Evolutionary conservation across 2,113 vertebrate species (phyloP), one percentile per base, ranked within the genome.

Genomic region (Sinosuthora webbiana): DNA sequence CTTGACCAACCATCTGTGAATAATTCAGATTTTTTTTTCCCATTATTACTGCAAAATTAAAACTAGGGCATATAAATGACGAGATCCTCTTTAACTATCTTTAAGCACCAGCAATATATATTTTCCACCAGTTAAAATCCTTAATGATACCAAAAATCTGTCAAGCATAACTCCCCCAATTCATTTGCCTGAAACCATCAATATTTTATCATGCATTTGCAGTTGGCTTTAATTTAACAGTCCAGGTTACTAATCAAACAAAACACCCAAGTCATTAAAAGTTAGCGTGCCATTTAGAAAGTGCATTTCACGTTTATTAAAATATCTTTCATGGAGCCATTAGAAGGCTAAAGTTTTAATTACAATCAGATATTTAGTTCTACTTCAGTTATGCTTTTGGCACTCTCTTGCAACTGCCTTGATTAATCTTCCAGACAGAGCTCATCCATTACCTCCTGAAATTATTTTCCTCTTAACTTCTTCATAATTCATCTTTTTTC

Each of bases 221-320:
- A 98, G 98, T 98, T 98, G 98, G 98, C 97, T 98, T 98, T 98
- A 98, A 98, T 98, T 98, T 98, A 98, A 98, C 98, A 98, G 98
- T 98, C 98, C 98, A 98, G 98, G 98, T 98, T 98, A 98, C 98
- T 98, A 98, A 98, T 98, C 98, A 98, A 98, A 98, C 98, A 98
- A 98, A 98, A 98, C 98, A 98, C 98, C 98, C 98, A 98, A 98
- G 98, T 98, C 98, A 98, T 98, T 98, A 98, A 98, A 98, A 98
- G 98, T 98, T 98, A 98, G 98, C 95, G 50, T 98, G 98, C 98
- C 98, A 98, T 98, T 98, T 98, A 98, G 98, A 98, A 98, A 98
- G 98, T 98, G 98, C 98, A 98, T 98, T 98, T 98, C 98, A 98
- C 97, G 96, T 98, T 98, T 98, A 98, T 98, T 98, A 98, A 98